phyloP scores from a whole-genome alignment of 1,140 invertebrate species.

The Heliothis virescens region DNA sequence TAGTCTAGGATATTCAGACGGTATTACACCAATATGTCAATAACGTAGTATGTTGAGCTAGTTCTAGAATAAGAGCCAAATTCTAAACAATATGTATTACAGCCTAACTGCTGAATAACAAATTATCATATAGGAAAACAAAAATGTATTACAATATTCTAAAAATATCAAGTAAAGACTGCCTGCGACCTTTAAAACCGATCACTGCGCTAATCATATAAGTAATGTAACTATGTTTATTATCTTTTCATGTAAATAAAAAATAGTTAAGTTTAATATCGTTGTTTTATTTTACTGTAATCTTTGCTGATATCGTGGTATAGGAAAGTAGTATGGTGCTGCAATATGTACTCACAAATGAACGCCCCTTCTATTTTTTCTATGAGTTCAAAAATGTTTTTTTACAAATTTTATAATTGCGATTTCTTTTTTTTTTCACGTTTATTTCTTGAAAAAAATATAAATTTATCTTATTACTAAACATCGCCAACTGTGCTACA shows the following conservation, averaged over 20 bases:
- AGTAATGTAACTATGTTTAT: conserved; percentile 8
- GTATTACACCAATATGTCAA: not conserved
- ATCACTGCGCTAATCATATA: not conserved
- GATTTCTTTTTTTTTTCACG: too few species aligned
- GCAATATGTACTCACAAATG: too few species aligned
- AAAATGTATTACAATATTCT: not conserved
- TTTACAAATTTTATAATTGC: too few species aligned
- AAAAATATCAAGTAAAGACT: conserved; percentile 9
- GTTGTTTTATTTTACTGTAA: not conserved
- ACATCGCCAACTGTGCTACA: too few species aligned
- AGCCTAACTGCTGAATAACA: not conserved
- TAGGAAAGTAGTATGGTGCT: too few species aligned
- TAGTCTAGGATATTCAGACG: not conserved
- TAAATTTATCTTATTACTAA: too few species aligned
- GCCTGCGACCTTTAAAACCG: not conserved
- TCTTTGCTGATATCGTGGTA: not conserved
- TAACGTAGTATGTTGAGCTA: not conserved
- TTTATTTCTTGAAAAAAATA: too few species aligned
- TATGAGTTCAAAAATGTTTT: too few species aligned
- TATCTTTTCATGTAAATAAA: conserved; percentile 39
- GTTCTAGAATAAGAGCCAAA: too few species aligned
- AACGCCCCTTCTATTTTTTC: too few species aligned
- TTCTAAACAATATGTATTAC: too few species aligned
- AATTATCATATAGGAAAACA: not conserved
- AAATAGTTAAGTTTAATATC: conserved; percentile 7